Conservation (phyloP, 2,888 invertebrate species). For the Plutella xylostella region DNA sequence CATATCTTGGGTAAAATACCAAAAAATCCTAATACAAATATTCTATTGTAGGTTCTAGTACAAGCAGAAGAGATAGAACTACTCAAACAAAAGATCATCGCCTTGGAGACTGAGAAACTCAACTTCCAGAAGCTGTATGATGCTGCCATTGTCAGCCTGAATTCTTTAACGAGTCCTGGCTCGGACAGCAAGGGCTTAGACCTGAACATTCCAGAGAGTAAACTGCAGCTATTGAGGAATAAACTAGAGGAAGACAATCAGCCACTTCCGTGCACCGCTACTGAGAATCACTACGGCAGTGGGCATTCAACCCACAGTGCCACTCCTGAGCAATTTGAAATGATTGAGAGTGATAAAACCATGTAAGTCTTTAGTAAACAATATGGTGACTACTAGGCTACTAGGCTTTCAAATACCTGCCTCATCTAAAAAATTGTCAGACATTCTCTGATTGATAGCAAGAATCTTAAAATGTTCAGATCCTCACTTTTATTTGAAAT, state of each 20-base stretch:
- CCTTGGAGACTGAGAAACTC: slow-evolving; percentile 68
- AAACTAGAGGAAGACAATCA: slow-evolving; percentile 27
- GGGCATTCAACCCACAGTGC: slow-evolving; percentile 64
- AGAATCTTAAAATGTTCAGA: too few relatives aligned
- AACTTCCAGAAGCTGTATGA: slow-evolving; percentile 68
- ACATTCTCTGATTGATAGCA: too few relatives aligned
- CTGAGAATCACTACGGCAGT: slow-evolving; percentile 63
- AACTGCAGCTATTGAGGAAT: slow-evolving; percentile 26
- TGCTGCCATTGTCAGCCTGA: slow-evolving; percentile 59
- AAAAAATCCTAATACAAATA: background rate
- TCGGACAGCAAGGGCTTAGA: slow-evolving; percentile 46
- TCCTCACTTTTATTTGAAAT: too few relatives aligned
- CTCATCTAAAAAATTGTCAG: too few relatives aligned
- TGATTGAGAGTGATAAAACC: slow-evolving; percentile 67
- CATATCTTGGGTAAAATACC: background rate
- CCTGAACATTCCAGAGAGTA: slow-evolving; percentile 43
- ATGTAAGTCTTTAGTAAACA: slow-evolving; percentile 33
- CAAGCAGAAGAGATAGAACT: slow-evolving; percentile 68
- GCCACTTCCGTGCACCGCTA: slow-evolving; percentile 51
- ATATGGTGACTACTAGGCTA: too few relatives aligned
- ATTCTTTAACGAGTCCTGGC: slow-evolving; percentile 54
- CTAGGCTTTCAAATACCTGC: too few relatives aligned
- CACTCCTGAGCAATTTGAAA: slow-evolving; percentile 74
- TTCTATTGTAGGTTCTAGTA: slow-evolving; percentile 37
- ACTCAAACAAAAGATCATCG: slow-evolving; percentile 63